Evolutionary conservation across 2,888 invertebrate genomes (phyloP), one percentile per base, ranked within the genome.

Genomic region (Phyto melanocephala): DNA sequence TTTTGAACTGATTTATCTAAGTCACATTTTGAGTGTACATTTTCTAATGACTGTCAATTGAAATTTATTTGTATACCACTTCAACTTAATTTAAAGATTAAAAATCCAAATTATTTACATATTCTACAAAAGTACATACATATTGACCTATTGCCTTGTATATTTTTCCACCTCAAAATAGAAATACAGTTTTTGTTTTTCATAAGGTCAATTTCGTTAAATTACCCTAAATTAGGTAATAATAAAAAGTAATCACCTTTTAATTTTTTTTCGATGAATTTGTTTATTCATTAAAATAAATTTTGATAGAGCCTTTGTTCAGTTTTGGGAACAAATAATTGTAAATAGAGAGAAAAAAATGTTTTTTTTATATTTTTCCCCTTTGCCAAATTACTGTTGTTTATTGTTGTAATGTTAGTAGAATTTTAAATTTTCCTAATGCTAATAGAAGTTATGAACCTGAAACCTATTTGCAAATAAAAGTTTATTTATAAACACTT

Each of bases 361-460:
- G 52, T 52, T 68, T 42, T 15, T 28, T 20, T 22, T 28, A 40
- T 6, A 45, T 56, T 70, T 28, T 35, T 24, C 33, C 71, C 35
- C 45, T 35, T 47, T 15, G 47, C 24, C 42, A 10, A 62, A 62
- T 77, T 70, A 54, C 70, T 37, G 35, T 70, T 77, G 56, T 63
- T 78, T 71, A 71, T 52, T 78, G 54, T 40, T 50, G 40, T 58
- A 71, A 71, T 71, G 71, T 17, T 65, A 60, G 71, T 65, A 50
- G 65, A 72, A 79, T 79, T 72, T 71, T 60, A 72, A 72, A 79
- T 65, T 65, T 40, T 40, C 33, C 47, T 56, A 28, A 11, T 60
- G 33, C 20, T 6, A 72, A 50, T 3, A 24, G 17, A 60, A 62
- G 24, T 62, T 52, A n/a, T 62, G 28, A 72, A 52, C 35, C 40